phyloP scores from a whole-genome alignment of 2,888 invertebrate species.

The Watsonalla cultraria region DNA sequence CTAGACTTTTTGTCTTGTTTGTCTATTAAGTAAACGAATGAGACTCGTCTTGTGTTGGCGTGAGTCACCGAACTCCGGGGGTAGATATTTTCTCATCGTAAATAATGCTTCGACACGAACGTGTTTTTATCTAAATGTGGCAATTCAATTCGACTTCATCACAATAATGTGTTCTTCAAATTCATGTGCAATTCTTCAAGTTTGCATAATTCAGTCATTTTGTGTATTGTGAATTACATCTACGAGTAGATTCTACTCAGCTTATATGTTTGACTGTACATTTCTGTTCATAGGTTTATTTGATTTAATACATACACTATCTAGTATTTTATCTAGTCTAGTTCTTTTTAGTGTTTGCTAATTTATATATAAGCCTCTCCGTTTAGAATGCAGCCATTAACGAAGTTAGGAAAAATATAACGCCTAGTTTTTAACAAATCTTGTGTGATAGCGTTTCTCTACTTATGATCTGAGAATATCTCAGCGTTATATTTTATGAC shows the following conservation, averaged over 20 bases:
- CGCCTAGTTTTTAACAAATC: too few relatives aligned
- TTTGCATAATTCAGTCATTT: background rate
- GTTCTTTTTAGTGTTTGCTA: too few relatives aligned
- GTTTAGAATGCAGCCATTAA: too few relatives aligned
- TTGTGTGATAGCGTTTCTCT: too few relatives aligned
- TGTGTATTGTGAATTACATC: background rate
- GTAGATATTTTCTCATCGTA: slow-evolving; percentile 16
- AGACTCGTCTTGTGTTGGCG: slow-evolving; percentile 21
- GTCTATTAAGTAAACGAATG: slow-evolving; percentile 5
- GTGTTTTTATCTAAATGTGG: slow-evolving; percentile 3
- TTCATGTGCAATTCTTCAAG: background rate
- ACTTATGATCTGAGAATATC: too few relatives aligned
- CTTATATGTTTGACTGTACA: background rate
- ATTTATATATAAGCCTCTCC: too few relatives aligned
- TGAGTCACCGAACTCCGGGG: slow-evolving; percentile 40
- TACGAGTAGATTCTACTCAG: too few relatives aligned
- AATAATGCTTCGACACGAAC: background rate
- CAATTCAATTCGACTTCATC: background rate
- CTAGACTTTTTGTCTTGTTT: slow-evolving; percentile 1
- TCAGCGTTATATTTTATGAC: too few relatives aligned
- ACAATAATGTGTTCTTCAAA: background rate
- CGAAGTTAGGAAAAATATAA: too few relatives aligned
- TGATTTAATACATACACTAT: background rate
- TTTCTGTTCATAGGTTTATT: background rate
- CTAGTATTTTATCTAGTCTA: too few relatives aligned